Conservation (phyloP, 2,113 vertebrate species). For the Brachyhypopomus occidentalis region DNA sequence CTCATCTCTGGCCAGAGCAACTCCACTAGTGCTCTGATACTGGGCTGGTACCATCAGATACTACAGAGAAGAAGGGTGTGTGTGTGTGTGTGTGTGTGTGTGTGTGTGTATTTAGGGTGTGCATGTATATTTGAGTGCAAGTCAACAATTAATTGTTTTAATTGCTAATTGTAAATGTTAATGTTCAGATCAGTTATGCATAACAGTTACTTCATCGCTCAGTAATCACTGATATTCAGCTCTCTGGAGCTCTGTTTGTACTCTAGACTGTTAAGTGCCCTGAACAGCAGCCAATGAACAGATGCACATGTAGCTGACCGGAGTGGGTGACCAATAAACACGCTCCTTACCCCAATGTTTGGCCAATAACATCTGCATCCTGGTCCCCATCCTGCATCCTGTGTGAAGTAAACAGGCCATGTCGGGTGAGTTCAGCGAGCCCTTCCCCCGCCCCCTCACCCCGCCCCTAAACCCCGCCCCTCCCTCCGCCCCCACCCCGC, state of each 20-base stretch:
- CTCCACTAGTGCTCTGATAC: not conserved
- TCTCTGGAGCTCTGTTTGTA: not conserved
- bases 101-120: not conserved
- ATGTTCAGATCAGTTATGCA: not conserved
- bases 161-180: not conserved
- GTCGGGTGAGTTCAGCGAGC: not conserved
- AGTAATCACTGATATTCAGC: not conserved
- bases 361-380: not conserved
- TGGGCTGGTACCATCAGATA: not conserved
- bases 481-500: too few relatives aligned
- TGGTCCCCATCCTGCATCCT: not conserved
- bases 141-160: not conserved
- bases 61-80: not conserved
- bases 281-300: not conserved
- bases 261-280: not conserved
- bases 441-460: not conserved
- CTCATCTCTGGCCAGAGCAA: conserved; percentile 7
- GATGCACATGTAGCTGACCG: not conserved
- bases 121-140: not conserved
- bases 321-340: not conserved
- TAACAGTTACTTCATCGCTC: not conserved
- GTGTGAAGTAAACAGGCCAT: conserved; percentile 16
- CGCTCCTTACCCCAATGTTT: not conserved
- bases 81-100: not conserved
- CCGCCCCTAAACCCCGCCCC: not conserved